Evolutionary conservation across 2,888 invertebrate species (phyloP).

Genomic region (Phyto melanocephala): DNA sequence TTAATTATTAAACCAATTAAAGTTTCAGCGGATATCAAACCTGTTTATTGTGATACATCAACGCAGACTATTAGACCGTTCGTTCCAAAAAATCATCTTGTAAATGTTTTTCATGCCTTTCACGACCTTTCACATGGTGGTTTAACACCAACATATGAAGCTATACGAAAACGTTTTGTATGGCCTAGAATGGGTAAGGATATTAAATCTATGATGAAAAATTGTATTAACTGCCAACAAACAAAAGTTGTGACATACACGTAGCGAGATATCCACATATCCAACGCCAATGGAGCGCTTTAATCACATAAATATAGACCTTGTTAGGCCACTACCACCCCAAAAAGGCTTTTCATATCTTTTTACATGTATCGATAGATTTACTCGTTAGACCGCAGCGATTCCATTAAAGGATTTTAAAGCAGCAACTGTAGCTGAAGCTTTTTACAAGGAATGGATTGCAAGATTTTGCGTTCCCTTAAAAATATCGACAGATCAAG

Average conservation of each 20-base stretch:
- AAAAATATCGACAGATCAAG: conserved; percentile 38
- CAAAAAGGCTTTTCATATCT: conserved; percentile 16
- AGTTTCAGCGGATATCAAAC: neutral
- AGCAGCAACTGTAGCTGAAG: conserved; percentile 34
- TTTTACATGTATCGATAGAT: conserved; percentile 40
- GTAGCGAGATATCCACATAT: neutral
- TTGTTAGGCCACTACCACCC: conserved; percentile 31
- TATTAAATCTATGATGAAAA: too few relatives aligned
- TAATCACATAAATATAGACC: conserved; percentile 24
- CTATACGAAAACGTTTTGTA: too few relatives aligned
- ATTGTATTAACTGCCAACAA: too few relatives aligned
- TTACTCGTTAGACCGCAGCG: conserved; percentile 25
- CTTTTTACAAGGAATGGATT: too few relatives aligned
- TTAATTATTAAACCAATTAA: neutral
- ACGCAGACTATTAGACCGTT: conserved; percentile 1
- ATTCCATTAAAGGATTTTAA: conserved; percentile 15
- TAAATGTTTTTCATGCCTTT: neutral
- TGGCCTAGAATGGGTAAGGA: too few relatives aligned
- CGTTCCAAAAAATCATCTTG: neutral
- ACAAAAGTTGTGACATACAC: too few relatives aligned
- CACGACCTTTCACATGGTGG: too few relatives aligned
- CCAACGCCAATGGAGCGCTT: conserved; percentile 14
- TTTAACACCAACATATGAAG: too few relatives aligned
- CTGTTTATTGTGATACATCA: neutral
- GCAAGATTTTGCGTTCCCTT: conserved; percentile 30